phyloP scores from a whole-genome alignment of 2,888 invertebrate species.

The Heliconius ethilla region DNA sequence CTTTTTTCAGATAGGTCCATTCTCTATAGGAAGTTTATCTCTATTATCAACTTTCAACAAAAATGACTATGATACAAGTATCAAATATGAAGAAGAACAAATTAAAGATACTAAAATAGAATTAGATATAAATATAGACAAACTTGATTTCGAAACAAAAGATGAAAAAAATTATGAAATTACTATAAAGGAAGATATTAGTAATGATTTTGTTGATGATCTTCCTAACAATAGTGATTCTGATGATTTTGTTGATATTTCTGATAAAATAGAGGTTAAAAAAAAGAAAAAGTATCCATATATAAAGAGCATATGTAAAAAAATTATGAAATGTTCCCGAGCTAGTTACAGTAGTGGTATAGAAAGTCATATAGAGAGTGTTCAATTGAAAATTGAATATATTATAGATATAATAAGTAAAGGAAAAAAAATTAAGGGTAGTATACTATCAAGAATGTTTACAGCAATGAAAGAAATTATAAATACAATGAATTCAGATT shows the following conservation, averaged over 20 bases:
- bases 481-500: neutral
- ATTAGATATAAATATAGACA: neutral
- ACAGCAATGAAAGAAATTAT: neutral
- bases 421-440: neutral
- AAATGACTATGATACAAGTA: neutral
- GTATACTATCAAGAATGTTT: neutral
- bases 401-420: neutral
- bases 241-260: neutral
- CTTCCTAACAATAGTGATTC: neutral
- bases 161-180: neutral
- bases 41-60: neutral
- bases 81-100: neutral
- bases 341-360: neutral
- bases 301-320: too few relatives aligned
- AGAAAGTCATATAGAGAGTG: neutral
- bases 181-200: neutral
- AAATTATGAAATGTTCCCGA: neutral
- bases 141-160: neutral
- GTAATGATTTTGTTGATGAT: neutral
- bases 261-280: neutral
- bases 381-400: slow-evolving; percentile 9
- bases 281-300: neutral
- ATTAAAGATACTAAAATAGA: neutral
- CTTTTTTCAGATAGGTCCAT: neutral
- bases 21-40: neutral